Base-by-base conservation (phyloP, 2,797 vertebrate genomes). In the Taenioides sp. region DNA sequence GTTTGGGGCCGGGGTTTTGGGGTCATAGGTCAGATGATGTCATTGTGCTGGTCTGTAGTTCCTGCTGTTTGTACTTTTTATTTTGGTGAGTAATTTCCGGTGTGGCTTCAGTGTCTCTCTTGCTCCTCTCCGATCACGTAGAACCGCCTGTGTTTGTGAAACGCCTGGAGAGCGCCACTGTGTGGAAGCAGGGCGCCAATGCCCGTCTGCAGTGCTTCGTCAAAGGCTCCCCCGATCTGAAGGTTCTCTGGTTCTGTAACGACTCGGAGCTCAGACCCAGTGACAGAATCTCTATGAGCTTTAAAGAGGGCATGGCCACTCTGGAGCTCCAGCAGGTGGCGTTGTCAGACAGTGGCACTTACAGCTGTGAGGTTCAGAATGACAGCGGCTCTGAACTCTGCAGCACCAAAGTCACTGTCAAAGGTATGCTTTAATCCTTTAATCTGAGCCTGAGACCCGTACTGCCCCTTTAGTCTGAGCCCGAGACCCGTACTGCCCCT, bases 161-260 rank as follows among this genome's bases (percentile, higher is more conserved):
- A 91, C 96, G 95, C 80, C 90, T 96, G 63, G 95, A 98, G 69
- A 92, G 94, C 16, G 90, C 93, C 83, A 92, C 95, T 3, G 87
- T 96, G 65, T 95, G 96, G 95, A 96, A 94, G 72, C 95, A 94
- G 61, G 95, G 95, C 4, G 90, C 94, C 81, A 88, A 92, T 34
- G 92, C 92, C 7, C 94, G 92, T 31, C 91, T 97, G 80, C 94
- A 96, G 40, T 97, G 95, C 89, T 89, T 91, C 59, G 71, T 97
- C 74, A 96, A 94, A 92, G 96, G 95, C 69, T 97, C 96, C 37
- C 94, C 95, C 70, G 95, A 96, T 75, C 96, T 97, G 25, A 95
- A 94, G 67, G 88, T 94, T 59, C 93, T 91, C 70, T 97, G 96
- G 96, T 97, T 95, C 87, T 95, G 95, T 87, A 95, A 97, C 80